Percentiles rank a stretch among this genome's conserved stretches.
These are phyloP conservation scores for Rhinophrynus dorsalis DNA, from an alignment of 2,797 vertebrate genomes.

Conservation along the genomic window DNA sequence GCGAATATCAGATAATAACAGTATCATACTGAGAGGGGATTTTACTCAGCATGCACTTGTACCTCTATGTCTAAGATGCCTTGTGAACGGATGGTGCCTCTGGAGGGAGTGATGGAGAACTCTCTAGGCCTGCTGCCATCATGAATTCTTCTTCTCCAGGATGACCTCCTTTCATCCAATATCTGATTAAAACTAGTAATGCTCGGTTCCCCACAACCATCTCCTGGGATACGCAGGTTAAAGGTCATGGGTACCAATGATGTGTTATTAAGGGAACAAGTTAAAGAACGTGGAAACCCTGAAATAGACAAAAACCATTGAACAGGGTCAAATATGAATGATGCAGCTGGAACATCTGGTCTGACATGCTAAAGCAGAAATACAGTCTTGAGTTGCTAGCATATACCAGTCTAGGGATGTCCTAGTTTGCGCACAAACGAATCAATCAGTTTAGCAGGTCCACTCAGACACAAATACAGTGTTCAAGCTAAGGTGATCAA, in stretches of 20 bases:
- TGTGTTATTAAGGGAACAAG: conserved; percentile 76
- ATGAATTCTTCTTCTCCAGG: conserved; percentile 56
- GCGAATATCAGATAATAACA: not conserved
- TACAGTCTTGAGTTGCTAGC: too few species aligned
- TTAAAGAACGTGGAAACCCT: conserved; percentile 80
- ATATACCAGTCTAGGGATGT: too few species aligned
- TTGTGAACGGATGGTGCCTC: conserved; percentile 66
- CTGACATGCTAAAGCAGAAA: too few species aligned
- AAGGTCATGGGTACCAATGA: conserved; percentile 80
- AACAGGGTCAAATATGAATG: not conserved
- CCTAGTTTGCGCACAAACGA: too few species aligned
- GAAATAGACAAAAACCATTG: not conserved
- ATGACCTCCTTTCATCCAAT: conserved; percentile 27
- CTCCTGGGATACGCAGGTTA: conserved; percentile 75
- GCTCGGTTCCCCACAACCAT: conserved; percentile 70
- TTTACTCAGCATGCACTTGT: not conserved
- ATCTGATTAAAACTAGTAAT: conserved; percentile 56
- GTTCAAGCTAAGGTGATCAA: too few species aligned
- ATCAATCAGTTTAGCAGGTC: too few species aligned
- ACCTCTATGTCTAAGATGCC: conserved; percentile 74
- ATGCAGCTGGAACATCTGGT: too few species aligned
- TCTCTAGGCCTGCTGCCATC: conserved; percentile 63
- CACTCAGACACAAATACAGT: too few species aligned
- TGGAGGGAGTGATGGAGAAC: conserved; percentile 72
- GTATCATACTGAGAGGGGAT: not conserved